phyloP scores from a whole-genome alignment of 2,797 vertebrate species.

The Buceros bicornis region DNA sequence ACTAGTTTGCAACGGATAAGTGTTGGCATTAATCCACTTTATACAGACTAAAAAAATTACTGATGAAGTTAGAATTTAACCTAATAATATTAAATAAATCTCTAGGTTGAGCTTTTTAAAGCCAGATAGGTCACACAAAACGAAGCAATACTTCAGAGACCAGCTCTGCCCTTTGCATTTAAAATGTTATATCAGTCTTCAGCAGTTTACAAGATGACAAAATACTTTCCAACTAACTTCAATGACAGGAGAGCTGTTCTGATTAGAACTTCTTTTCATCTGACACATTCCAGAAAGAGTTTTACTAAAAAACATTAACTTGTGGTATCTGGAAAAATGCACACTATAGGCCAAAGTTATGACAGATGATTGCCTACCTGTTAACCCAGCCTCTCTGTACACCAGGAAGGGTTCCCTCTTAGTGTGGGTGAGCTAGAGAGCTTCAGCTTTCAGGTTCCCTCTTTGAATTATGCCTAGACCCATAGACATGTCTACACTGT shows the following conservation, averaged over 20 bases:
- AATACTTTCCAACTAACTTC: not conserved
- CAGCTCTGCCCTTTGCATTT: not conserved
- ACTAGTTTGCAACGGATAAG: not conserved
- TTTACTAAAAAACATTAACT: conserved; percentile 34
- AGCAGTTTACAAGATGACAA: not conserved
- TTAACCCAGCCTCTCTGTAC: not conserved
- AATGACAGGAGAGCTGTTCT: not conserved
- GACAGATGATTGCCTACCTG: not conserved
- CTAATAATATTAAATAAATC: not conserved
- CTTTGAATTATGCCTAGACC: not conserved
- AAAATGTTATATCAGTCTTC: not conserved
- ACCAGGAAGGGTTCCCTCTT: conserved; percentile 6
- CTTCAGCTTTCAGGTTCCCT: conserved; percentile 15
- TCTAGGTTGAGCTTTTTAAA: not conserved
- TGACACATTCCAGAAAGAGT: not conserved
- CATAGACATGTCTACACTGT: not conserved
- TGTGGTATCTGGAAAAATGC: conserved; percentile 57
- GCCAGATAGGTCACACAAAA: not conserved
- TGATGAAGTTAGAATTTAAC: not conserved
- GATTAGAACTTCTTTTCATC: not conserved
- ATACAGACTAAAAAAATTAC: not conserved
- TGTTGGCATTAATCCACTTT: not conserved
- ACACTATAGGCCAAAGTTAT: conserved; percentile 8
- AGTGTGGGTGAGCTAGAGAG: not conserved
- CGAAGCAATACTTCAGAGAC: not conserved